phyloP scores from a whole-genome alignment of 2,797 vertebrate species.

The Acrossocheilus wenchowensis region DNA sequence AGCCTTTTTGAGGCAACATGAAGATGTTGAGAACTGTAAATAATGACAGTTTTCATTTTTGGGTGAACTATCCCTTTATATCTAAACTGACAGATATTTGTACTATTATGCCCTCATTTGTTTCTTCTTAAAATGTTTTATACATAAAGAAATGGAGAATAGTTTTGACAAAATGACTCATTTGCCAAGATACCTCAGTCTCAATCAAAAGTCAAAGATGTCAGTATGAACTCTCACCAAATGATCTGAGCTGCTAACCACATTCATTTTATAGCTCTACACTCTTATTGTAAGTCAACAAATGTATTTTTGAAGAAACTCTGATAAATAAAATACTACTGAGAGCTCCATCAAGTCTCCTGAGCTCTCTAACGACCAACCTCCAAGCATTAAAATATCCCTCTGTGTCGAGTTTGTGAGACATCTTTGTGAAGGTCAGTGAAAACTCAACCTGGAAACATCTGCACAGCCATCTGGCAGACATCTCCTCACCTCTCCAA shows the following conservation, averaged over 20 bases:
- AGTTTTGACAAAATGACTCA: not conserved
- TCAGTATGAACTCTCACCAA: not conserved
- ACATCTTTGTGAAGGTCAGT: constrained; percentile 42
- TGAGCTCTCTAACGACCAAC: not conserved
- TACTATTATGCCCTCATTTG: too few species aligned
- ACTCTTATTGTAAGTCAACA: not conserved
- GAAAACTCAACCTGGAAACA: constrained; percentile 36
- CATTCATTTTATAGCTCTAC: not conserved
- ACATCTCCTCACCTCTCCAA: constrained; percentile 14
- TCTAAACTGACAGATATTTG: too few species aligned
- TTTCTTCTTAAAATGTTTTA: not conserved
- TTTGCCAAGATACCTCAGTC: not conserved
- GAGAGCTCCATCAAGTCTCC: not conserved
- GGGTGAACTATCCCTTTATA: too few species aligned
- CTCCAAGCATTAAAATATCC: not conserved
- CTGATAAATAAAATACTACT: not conserved
- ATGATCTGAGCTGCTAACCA: not conserved
- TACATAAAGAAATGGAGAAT: not conserved
- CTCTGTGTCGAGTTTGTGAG: not conserved
- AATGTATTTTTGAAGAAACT: not conserved
- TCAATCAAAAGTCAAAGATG: not conserved
- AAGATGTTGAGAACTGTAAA: too few species aligned
- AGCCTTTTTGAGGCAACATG: too few species aligned
- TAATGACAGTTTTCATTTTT: too few species aligned
- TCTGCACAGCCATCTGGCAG: constrained; percentile 25